Evolutionary conservation across 2,113 vertebrate species (phyloP), one percentile per base, ranked within the genome.

Genomic region (Leptobrachium ailaonicum): DNA sequence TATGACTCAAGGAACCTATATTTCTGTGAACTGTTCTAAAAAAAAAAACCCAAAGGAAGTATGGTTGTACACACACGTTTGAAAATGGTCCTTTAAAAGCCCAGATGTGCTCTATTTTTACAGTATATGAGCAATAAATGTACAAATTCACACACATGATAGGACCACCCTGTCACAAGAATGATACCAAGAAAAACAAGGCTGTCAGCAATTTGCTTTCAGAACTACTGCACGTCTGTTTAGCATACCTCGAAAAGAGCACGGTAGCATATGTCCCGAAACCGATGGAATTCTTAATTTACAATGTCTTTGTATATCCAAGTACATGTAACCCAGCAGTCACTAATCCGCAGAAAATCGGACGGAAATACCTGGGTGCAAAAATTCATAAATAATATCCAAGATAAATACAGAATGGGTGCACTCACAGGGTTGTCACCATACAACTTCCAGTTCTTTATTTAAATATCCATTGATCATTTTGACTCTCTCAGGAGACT

Each of bases 71-170:
- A 78, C 72, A 14, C 42, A 79, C 10, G 20, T 32, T 66, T 79
- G 60, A 79, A 79, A n/a, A 13, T 54, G 47, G 13, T 54, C 70
- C 56, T 72, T 13, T 56, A 56, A 50, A 50, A 66, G 50, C 69
- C 44, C 70, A 79, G 69, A 79, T 79, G 77, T 79, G 77, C 53
- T 79, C 71, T 72, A 73, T 79, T 73, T 79, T 72, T 79, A 79
- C 77, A 73, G 63, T 73, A 71, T 66, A 71, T 79, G 6, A 60
- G 45, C 69, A 53, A 50, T 72, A 79, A 72, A 66, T 60, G 50
- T n/a, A 79, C 41, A 50, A 45, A 72, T 63, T 72, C 71, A 72
- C 69, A 79, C 77, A 79, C 60, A 66, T 43, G 32, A 79, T 73
- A 53, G 14, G 77, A 73, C 77, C 77, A 79, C 77, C 77, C 77